Conservation (phyloP, 64 coral and sea anemone species). For the Porites australiensis region DNA sequence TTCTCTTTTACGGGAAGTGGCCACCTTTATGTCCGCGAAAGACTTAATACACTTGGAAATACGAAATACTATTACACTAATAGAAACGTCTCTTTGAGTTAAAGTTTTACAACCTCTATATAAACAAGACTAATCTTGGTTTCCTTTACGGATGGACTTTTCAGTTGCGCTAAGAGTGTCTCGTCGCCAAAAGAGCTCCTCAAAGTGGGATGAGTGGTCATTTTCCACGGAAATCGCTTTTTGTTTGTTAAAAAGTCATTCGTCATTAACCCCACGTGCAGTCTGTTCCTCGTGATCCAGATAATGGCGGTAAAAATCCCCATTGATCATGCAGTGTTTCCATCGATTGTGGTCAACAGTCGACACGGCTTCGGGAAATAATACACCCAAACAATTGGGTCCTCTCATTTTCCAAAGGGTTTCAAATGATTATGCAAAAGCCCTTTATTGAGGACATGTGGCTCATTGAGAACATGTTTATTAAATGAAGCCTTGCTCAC, state of each 20-base stretch:
- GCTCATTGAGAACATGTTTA: slow-evolving; percentile 61
- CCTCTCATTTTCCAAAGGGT: slow-evolving; percentile 64
- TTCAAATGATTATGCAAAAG: slow-evolving; percentile 79
- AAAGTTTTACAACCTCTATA: background rate
- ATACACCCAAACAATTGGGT: slow-evolving; percentile 51
- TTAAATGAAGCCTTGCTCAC: slow-evolving; percentile 35
- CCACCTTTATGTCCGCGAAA: background rate
- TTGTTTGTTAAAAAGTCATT: slow-evolving; percentile 15
- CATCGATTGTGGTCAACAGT: slow-evolving; percentile 57
- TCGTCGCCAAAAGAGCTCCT: background rate
- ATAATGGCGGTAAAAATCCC: slow-evolving; percentile 59
- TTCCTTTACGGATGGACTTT: background rate
- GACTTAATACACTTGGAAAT: background rate
- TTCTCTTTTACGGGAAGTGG: background rate
- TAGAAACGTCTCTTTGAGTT: background rate
- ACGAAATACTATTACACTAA: background rate
- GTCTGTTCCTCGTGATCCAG: slow-evolving; percentile 3
- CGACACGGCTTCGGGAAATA: slow-evolving; percentile 44
- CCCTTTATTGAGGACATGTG: slow-evolving; percentile 73
- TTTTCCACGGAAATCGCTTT: background rate
- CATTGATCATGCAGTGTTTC: slow-evolving; percentile 24
- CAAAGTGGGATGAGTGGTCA: background rate
- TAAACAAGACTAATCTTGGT: background rate
- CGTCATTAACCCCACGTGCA: slow-evolving; percentile 48
- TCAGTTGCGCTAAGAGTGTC: background rate